Evolutionary conservation across 2,113 vertebrate genomes (phyloP).

Genomic region (Pagrus major): DNA sequence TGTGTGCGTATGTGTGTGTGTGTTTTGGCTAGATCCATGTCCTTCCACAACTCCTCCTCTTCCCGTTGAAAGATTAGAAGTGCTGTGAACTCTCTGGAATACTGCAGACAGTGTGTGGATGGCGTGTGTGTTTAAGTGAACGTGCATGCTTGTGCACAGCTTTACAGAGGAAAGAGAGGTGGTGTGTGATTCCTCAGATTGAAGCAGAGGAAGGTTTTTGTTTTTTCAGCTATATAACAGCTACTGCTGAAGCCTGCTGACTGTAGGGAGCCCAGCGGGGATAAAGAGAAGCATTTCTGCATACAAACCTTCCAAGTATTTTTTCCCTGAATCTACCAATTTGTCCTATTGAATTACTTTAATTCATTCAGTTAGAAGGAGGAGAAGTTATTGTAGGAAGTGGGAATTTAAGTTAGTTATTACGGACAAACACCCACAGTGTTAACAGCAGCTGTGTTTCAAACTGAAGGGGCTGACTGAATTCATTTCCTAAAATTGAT

Average conservation of each 20-base stretch:
- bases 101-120: conserved; percentile 23
- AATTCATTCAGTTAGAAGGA: neutral
- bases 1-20: conserved; percentile 34
- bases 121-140: neutral
- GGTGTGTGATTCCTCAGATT: conserved; percentile 48
- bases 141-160: conserved; percentile 14
- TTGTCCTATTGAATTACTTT: neutral
- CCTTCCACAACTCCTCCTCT: conserved; percentile 69
- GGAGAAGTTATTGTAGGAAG: neutral
- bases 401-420: neutral
- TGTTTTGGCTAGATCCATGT: conserved; percentile 60
- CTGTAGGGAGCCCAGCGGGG: neutral
- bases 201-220: conserved; percentile 40
- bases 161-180: conserved; percentile 56
- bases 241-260: conserved; percentile 18
- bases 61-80: conserved; percentile 70
- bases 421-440: too few species aligned
- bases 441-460: too few species aligned
- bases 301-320: neutral
- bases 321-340: neutral
- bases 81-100: conserved; percentile 60
- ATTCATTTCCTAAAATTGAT: too few species aligned
- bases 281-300: neutral
- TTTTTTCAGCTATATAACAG: conserved; percentile 33
- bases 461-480: too few species aligned